A percentile compares a stretch with the other conserved stretches of the same genome.
phyloP scores from a whole-genome alignment of 2,113 vertebrate species.

The Paedocypris sp. region DNA sequence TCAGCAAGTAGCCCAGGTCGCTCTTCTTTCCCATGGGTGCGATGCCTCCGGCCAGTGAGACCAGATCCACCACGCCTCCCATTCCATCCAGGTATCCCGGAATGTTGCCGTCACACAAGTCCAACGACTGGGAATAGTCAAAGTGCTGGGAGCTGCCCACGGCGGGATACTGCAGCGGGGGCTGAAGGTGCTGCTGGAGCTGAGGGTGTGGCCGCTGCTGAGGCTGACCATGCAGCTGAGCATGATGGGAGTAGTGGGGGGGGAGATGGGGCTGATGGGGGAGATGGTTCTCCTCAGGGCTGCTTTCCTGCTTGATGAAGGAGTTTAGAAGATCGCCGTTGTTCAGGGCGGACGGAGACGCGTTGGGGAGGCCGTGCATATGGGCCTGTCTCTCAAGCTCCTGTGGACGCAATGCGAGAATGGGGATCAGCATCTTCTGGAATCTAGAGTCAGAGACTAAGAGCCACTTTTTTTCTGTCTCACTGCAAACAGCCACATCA shows the following conservation, averaged over 20 bases:
- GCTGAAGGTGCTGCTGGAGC: slow-evolving; percentile 58
- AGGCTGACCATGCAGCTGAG: slow-evolving; percentile 49
- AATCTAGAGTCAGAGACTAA: too few relatives aligned
- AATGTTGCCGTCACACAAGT: slow-evolving; percentile 69
- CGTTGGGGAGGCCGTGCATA: slow-evolving; percentile 76
- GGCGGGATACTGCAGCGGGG: slow-evolving; percentile 61
- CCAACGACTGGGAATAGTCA: slow-evolving; percentile 79
- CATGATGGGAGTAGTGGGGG: slow-evolving; percentile 46
- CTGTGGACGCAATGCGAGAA: slow-evolving; percentile 46
- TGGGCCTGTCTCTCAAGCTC: slow-evolving; percentile 95
- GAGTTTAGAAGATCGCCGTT: slow-evolving; percentile 66
- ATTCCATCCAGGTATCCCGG: slow-evolving; percentile 68
- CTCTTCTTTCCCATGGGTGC: slow-evolving; percentile 70
- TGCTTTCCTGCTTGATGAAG: slow-evolving; percentile 78
- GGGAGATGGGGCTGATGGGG: slow-evolving; percentile 53
- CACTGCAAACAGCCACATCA: too few relatives aligned
- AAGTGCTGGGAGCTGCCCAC: slow-evolving; percentile 66
- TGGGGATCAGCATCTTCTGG: too few relatives aligned
- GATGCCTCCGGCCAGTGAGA: slow-evolving; percentile 51
- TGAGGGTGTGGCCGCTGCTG: slow-evolving; percentile 46
- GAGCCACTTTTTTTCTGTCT: too few relatives aligned
- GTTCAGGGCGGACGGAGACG: slow-evolving; percentile 75
- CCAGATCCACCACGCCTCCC: slow-evolving; percentile 66
- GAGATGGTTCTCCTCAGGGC: slow-evolving; percentile 63
- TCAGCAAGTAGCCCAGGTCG: slow-evolving; percentile 81